phyloP scores from a whole-genome alignment of 2,113 vertebrate genomes.

The Macquaria australasica region DNA sequence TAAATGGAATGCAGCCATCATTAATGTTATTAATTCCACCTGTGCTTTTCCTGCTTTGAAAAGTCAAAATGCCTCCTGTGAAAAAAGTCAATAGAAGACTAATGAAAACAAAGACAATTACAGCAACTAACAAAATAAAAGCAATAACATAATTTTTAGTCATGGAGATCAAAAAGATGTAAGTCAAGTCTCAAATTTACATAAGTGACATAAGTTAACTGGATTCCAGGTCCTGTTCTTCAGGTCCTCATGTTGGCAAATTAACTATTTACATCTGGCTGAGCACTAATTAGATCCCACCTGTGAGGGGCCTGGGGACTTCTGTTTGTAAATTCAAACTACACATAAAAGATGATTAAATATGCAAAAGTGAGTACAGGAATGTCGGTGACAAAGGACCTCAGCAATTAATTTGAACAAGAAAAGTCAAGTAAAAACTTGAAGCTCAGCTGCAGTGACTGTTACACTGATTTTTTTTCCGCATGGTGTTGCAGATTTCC shows the following conservation, averaged over 20 bases:
- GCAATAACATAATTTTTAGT: not conserved
- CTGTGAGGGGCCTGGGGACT: not conserved
- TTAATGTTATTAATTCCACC: not conserved
- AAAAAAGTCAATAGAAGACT: not conserved
- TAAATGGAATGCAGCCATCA: not conserved
- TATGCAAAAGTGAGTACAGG: not conserved
- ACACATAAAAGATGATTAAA: not conserved
- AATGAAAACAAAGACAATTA: not conserved
- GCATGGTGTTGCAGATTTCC: not conserved
- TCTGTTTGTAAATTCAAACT: not conserved
- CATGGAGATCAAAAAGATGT: not conserved
- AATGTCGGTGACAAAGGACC: not conserved
- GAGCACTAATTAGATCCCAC: slow-evolving; percentile 16
- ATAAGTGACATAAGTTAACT: not conserved
- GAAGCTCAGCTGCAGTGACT: not conserved
- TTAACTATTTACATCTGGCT: not conserved
- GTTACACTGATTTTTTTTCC: not conserved
- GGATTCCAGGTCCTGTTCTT: not conserved
- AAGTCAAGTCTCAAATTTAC: not conserved
- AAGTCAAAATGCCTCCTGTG: not conserved
- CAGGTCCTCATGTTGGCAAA: not conserved
- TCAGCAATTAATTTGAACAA: not conserved
- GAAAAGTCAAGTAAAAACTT: slow-evolving; percentile 1
- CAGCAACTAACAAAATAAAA: not conserved
- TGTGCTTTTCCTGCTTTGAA: not conserved